These are phyloP conservation scores for Nemoura dubitans DNA, from an alignment of 2,888 invertebrate species.

Conservation along the genomic window DNA sequence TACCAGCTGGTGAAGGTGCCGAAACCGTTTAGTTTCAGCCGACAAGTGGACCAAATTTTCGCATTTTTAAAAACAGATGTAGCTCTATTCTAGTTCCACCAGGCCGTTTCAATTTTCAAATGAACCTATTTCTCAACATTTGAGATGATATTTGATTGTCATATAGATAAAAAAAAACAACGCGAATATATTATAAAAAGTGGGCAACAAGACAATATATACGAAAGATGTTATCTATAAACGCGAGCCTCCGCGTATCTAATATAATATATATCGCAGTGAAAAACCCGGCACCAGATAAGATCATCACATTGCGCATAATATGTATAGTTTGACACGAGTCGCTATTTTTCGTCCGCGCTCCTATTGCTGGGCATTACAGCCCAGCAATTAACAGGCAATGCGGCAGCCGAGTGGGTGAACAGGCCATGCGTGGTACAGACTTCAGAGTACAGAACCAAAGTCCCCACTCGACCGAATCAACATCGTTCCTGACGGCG, in stretches of 20 bases:
- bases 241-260: no score
- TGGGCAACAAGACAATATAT: not conserved
- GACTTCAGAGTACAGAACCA: no score
- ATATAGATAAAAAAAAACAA: not conserved
- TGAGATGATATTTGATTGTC: not conserved
- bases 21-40: no score
- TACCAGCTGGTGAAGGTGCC: no score
- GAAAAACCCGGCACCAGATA: not conserved
- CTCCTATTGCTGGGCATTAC: no score
- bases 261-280: not conserved
- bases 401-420: constrained; percentile 15
- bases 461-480: not conserved
- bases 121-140: not conserved
- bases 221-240: no score
- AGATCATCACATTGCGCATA: not conserved
- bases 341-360: no score
- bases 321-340: no score
- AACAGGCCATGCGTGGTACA: not conserved
- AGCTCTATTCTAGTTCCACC: no score
- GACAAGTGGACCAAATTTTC: no score
- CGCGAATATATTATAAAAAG: not conserved
- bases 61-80: no score
- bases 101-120: no score
- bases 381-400: not conserved
- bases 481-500: not conserved